Evolutionary conservation across 1,140 invertebrate species (phyloP), one percentile per base, ranked within the genome.

Genomic region (Drosophila orena): DNA sequence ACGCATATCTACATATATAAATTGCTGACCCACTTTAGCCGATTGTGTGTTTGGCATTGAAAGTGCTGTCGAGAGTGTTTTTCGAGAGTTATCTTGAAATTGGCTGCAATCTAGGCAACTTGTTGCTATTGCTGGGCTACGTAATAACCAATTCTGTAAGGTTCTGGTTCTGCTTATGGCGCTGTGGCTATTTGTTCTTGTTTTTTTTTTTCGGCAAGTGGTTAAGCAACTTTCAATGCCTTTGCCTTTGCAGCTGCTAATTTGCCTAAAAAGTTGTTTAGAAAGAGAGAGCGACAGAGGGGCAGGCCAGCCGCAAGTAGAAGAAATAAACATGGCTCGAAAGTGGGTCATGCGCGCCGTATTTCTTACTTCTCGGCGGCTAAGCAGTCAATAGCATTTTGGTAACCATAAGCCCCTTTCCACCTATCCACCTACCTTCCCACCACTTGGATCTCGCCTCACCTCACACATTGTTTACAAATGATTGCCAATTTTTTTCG

Each of bases 191-290:
- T 40, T 15, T 46, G n/a, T 22, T n/a, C 24, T 53, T 46, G 34
- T 65, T 14, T 43, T 17, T 44, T 72, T 50, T 64, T 76, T 88
- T 83, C 81, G 79, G 85, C 84, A 84, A 89, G 84, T 90, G 79
- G 84, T 80, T 89, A 62, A 69, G 81, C 84, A 89, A 89, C 84
- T 89, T 84, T 89, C 84, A 89, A 84, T 89, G 79, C 54, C 81
- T 70, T 60, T 89, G 79, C 54, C 81, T 70, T 60, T 77, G 84
- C 77, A 73, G 84, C 84, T 68, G 79, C 83, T 88, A 84, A 89
- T 89, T 89, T 89, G 80, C 58, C 84, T 83, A 79, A 73, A 83
- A 88, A 89, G 75, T 66, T 85, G 79, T 66, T 79, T 79, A 72
- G 65, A 86, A 83, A 86, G 71, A 88, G 76, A 83, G 69, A 57